phyloP scores from a whole-genome alignment of 2,797 vertebrate genomes.

The Basileuterus tristriatus region DNA sequence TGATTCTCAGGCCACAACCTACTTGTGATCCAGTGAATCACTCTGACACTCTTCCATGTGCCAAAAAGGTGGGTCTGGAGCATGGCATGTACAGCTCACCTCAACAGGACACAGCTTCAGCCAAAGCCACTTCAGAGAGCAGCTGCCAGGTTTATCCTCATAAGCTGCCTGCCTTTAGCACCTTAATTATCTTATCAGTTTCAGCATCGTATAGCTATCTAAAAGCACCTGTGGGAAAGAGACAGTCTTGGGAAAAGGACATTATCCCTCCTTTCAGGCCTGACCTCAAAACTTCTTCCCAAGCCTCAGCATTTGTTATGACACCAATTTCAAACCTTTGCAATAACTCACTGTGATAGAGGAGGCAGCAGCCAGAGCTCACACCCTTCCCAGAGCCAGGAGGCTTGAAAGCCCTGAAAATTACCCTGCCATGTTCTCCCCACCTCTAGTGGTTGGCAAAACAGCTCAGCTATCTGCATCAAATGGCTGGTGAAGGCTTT shows the following conservation, averaged over 20 bases:
- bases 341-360: not conserved
- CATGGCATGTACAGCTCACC: not conserved
- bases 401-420: not conserved
- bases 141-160: conserved; percentile 10
- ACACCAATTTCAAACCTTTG: not conserved
- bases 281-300: conserved; percentile 42
- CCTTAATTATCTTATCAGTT: conserved; percentile 28
- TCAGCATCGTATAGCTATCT: conserved; percentile 11
- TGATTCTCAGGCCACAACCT: not conserved
- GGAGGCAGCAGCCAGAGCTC: not conserved
- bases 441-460: not conserved
- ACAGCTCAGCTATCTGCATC: not conserved
- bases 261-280: conserved; percentile 19
- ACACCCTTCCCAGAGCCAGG: not conserved
- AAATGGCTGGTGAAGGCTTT: not conserved
- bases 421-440: accelerated
- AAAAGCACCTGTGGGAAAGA: conserved; percentile 39
- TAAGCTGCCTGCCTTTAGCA: not conserved
- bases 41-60: not conserved
- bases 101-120: not conserved
- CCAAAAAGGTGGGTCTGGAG: not conserved
- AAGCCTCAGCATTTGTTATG: conserved; percentile 21
- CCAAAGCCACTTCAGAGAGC: conserved; percentile 47
- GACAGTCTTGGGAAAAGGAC: conserved; percentile 1
- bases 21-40: not conserved